Conservation (phyloP, 1,140 invertebrate species). For the Stratiolaelaps scimitus region DNA sequence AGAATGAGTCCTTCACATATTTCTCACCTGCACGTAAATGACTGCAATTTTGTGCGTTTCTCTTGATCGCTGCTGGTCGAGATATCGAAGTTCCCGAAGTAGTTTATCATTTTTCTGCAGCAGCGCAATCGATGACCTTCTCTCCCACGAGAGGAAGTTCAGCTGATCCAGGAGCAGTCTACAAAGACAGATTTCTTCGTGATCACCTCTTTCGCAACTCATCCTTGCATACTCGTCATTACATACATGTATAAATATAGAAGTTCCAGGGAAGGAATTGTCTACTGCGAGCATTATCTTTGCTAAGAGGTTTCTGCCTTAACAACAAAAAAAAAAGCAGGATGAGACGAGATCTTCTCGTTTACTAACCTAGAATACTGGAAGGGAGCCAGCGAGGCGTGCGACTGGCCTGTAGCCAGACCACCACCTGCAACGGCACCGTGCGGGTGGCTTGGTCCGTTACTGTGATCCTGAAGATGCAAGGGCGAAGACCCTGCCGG, state of each 20-base stretch:
- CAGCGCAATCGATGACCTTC: conserved; percentile 58
- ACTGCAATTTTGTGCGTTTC: conserved; percentile 99
- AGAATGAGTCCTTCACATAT: too few species aligned
- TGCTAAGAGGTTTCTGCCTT: too few species aligned
- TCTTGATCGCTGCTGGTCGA: conserved; percentile 66
- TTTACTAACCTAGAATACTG: conserved; percentile 27
- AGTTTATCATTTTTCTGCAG: conserved; percentile 79
- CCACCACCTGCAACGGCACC: not conserved
- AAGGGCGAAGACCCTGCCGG: too few species aligned
- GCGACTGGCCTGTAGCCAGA: not conserved
- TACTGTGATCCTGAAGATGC: too few species aligned
- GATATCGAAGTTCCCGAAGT: conserved; percentile 74
- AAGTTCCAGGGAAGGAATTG: too few species aligned
- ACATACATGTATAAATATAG: too few species aligned
- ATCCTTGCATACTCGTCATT: too few species aligned
- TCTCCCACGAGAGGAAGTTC: conserved; percentile 23
- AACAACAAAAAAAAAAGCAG: too few species aligned
- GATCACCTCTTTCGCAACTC: too few species aligned
- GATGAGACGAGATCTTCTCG: not conserved
- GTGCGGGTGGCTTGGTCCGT: too few species aligned
- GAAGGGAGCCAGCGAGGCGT: conserved; percentile 27
- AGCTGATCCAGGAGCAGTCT: conserved; percentile 28
- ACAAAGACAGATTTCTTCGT: not conserved
- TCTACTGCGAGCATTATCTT: too few species aligned
- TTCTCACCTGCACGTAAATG: conserved; percentile 63